A percentile compares a stretch with the other conserved stretches of the same genome.
phyloP scores from a whole-genome alignment of 2,113 vertebrate genomes.

The Garra rufa region DNA sequence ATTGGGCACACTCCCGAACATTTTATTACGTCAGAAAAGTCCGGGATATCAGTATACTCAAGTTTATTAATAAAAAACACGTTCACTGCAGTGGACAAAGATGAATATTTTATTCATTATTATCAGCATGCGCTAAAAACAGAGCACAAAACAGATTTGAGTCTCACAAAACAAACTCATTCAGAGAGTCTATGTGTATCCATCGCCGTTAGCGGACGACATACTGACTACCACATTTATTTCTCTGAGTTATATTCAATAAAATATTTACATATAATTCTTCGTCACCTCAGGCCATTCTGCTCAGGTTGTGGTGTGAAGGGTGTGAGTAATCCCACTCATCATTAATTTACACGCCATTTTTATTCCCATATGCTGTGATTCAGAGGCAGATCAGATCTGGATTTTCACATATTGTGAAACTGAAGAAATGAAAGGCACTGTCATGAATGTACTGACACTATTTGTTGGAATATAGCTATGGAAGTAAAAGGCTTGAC shows the following conservation, averaged over 20 bases:
- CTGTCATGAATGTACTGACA: background rate
- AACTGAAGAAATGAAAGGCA: background rate
- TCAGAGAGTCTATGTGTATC: background rate
- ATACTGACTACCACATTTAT: slow-evolving; percentile 21
- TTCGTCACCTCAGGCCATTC: slow-evolving; percentile 71
- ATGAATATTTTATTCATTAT: background rate
- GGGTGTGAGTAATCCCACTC: slow-evolving; percentile 75
- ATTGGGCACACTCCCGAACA: background rate
- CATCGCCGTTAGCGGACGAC: slow-evolving; percentile 24
- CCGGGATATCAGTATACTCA: background rate
- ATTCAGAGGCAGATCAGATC: slow-evolving; percentile 61
- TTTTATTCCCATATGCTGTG: slow-evolving; percentile 58
- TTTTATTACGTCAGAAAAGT: background rate
- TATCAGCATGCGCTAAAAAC: background rate
- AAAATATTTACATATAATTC: slow-evolving; percentile 73
- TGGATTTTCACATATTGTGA: background rate
- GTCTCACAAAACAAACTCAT: slow-evolving; percentile 4
- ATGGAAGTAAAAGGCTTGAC: background rate
- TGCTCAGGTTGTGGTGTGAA: slow-evolving; percentile 67
- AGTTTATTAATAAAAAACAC: background rate
- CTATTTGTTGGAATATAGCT: background rate
- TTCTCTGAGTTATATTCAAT: slow-evolving; percentile 72
- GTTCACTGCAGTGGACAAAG: background rate
- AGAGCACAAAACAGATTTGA: background rate
- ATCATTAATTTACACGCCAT: slow-evolving; percentile 75